A percentile compares a stretch with the other conserved stretches of the same genome.
These are phyloP conservation scores for Platorchestia sp. DNA, from an alignment of 1,140 invertebrate species.

Conservation along the genomic window DNA sequence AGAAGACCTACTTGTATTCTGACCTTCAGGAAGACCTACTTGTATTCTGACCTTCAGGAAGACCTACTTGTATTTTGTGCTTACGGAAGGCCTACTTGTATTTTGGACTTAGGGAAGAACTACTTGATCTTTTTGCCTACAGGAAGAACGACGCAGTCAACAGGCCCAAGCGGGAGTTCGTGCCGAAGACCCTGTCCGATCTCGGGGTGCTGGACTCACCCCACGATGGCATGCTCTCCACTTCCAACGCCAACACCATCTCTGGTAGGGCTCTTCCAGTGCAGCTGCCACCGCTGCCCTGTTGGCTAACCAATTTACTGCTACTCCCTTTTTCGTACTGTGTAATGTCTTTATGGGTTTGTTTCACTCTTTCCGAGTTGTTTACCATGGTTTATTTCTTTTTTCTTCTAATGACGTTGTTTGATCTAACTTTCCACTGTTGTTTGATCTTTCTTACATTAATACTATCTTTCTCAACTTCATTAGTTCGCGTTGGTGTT, in stretches of 20 bases:
- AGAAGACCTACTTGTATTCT: too few species aligned
- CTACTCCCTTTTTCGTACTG: neutral
- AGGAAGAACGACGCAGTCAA: constrained; percentile 85
- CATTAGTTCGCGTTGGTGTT: neutral
- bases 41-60: too few species aligned
- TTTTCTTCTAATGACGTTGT: neutral
- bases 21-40: too few species aligned
- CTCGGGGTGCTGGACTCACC: constrained; percentile 79
- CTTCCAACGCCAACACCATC: constrained; percentile 44
- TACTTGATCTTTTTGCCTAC: neutral
- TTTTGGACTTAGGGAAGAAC: too few species aligned
- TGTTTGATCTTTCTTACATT: neutral
- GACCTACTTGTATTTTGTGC: too few species aligned
- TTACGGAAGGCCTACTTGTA: too few species aligned
- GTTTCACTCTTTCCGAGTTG: neutral
- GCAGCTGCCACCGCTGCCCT: neutral
- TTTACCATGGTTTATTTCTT: neutral
- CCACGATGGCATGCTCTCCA: constrained; percentile 73
- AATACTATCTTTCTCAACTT: neutral
- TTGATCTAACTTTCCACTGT: neutral
- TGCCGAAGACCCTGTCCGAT: constrained; percentile 92
- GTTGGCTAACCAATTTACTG: neutral
- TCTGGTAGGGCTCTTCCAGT: constrained; percentile 24
- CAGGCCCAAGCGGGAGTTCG: constrained; percentile 91
- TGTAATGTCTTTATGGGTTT: neutral